These are phyloP conservation scores for Magallana ariakensis DNA, from an alignment of 1,140 invertebrate species.

Conservation along the genomic window DNA sequence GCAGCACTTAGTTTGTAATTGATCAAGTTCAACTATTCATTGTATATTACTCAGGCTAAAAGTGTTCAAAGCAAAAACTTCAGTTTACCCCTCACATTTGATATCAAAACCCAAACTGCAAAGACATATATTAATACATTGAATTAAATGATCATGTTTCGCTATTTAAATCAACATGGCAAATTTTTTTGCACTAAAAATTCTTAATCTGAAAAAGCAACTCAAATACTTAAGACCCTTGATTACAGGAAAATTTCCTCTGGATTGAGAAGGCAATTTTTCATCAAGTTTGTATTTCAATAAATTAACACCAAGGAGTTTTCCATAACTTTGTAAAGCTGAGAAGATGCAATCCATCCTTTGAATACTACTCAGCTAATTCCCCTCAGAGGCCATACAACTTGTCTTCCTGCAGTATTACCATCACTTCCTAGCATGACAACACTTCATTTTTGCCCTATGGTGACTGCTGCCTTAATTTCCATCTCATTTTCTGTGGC, in stretches of 20 bases:
- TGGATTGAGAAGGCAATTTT: slow-evolving; percentile 12
- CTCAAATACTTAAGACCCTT: not conserved
- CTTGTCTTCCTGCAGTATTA: not conserved
- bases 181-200: not conserved
- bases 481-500: slow-evolving; percentile 12
- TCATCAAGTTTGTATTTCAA: slow-evolving; percentile 11
- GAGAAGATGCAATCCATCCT: not conserved
- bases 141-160: not conserved
- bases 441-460: not conserved
- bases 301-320: not conserved
- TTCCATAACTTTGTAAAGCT: not conserved
- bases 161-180: not conserved
- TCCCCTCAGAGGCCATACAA: not conserved
- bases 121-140: too few species aligned
- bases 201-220: not conserved
- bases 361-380: not conserved
- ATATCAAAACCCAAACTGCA: too few species aligned
- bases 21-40: too few species aligned
- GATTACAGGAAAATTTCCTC: not conserved
- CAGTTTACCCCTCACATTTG: too few species aligned
- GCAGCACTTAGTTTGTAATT: too few species aligned
- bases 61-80: too few species aligned
- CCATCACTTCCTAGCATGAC: not conserved
- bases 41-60: too few species aligned
- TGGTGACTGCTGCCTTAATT: not conserved